phyloP scores from a whole-genome alignment of 2,888 invertebrate species.

The Hyppa rectilinea region DNA sequence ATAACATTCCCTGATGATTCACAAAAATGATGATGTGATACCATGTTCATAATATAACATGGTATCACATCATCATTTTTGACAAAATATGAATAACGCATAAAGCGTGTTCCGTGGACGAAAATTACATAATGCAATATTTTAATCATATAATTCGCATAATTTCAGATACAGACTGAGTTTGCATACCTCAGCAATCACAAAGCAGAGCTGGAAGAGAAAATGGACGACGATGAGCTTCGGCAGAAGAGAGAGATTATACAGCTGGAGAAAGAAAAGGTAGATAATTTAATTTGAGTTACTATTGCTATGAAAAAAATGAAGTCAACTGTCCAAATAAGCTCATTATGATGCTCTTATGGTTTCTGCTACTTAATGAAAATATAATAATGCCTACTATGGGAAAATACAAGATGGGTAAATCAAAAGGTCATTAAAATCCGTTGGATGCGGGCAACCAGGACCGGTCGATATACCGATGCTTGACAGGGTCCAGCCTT shows the following conservation, averaged over 20 bases:
- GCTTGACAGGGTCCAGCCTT: too few relatives aligned
- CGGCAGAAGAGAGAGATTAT: slow-evolving; percentile 92
- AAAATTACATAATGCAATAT: slow-evolving; percentile 2
- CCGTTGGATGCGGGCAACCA: neutral
- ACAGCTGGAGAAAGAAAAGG: slow-evolving; percentile 93
- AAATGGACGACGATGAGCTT: slow-evolving; percentile 91
- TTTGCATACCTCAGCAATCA: slow-evolving; percentile 95
- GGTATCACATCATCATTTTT: too few relatives aligned
- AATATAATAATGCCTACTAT: too few relatives aligned
- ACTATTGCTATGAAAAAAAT: neutral
- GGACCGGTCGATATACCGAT: too few relatives aligned
- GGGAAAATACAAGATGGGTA: too few relatives aligned
- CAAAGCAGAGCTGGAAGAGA: slow-evolving; percentile 93
- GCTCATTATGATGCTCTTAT: too few relatives aligned
- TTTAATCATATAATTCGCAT: slow-evolving; percentile 11
- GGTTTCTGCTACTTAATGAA: too few relatives aligned
- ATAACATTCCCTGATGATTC: too few relatives aligned
- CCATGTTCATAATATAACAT: too few relatives aligned
- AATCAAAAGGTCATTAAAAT: neutral
- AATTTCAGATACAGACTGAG: slow-evolving; percentile 94
- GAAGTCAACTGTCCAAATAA: neutral
- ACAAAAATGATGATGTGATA: too few relatives aligned
- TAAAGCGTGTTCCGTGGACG: neutral
- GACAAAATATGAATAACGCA: too few relatives aligned
- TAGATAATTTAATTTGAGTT: slow-evolving; percentile 68